These are phyloP conservation scores for Drosophila kepulauana DNA, from an alignment of 1,140 invertebrate genomes.

Conservation along the genomic window DNA sequence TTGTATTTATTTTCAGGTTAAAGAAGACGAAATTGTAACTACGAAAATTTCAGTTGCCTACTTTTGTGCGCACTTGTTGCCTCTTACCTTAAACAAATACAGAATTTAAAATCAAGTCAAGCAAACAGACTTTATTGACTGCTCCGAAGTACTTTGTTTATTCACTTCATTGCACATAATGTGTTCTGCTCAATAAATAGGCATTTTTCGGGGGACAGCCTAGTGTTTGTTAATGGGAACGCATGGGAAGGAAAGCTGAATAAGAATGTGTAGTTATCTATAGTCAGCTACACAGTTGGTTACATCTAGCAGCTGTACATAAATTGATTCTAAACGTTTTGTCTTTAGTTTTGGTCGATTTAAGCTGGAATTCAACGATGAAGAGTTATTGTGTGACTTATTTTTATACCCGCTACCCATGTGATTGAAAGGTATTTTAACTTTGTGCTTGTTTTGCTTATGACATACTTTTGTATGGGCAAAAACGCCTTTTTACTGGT, in stretches of 20 bases:
- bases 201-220: background rate
- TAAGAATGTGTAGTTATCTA: background rate
- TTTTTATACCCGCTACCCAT: no score
- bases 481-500: no score
- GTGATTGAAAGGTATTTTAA: no score
- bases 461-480: no score
- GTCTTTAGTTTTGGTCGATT: no score
- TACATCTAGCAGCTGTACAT: no score
- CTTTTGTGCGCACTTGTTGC: conserved; percentile 43
- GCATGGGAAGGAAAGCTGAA: background rate
- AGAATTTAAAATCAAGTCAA: background rate
- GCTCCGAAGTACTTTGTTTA: background rate
- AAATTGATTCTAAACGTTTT: no score
- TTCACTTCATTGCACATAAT: background rate
- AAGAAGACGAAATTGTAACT: background rate
- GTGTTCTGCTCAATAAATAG: background rate
- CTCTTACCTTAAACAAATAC: conserved; percentile 2
- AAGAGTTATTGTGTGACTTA: no score
- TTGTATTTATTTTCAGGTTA: conserved; percentile 3
- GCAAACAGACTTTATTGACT: conserved; percentile 8
- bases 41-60: conserved; percentile 18
- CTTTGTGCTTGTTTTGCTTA: no score
- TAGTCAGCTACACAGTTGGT: no score
- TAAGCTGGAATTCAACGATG: no score
- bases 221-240: background rate